A percentile compares a stretch with the other conserved stretches of the same genome.
These are phyloP conservation scores for Pterois miles DNA, from an alignment of 2,797 vertebrate species.

Conservation along the genomic window DNA sequence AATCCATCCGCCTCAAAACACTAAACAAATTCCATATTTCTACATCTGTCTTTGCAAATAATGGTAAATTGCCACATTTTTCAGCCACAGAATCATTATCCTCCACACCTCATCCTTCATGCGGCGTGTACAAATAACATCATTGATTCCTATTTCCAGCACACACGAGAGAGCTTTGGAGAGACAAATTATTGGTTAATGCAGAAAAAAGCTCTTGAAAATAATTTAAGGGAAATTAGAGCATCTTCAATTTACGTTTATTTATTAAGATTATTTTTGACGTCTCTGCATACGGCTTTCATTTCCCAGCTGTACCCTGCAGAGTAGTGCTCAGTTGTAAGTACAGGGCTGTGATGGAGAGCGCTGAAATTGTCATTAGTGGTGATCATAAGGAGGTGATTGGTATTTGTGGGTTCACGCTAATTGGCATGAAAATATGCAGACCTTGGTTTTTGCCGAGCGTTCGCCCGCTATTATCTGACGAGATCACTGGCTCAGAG, in stretches of 20 bases:
- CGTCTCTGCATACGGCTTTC: constrained; percentile 35
- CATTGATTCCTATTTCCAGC: constrained; percentile 44
- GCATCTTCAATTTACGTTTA: constrained; percentile 52
- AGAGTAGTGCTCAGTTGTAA: constrained; percentile 10
- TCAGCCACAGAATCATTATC: constrained; percentile 20
- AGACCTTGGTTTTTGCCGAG: constrained; percentile 29
- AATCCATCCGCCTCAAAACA: constrained; percentile 14
- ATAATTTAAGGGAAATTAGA: constrained; percentile 62
- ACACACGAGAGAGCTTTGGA: constrained; percentile 47
- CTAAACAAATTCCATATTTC: constrained; percentile 20
- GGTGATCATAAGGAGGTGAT: constrained; percentile 52
- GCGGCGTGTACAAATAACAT: constrained; percentile 41
- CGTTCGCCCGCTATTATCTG: constrained; percentile 57
- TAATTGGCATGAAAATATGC: constrained; percentile 61
- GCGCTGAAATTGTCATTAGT: constrained; percentile 38
- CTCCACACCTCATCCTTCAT: constrained; percentile 2
- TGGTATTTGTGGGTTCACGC: constrained; percentile 48
- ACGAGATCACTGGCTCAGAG: constrained; percentile 30
- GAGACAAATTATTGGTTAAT: constrained; percentile 57
- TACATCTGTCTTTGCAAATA: background rate
- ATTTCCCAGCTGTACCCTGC: constrained; percentile 22
- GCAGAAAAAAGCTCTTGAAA: constrained; percentile 58
- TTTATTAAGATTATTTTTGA: constrained; percentile 35
- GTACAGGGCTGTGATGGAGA: constrained; percentile 16
- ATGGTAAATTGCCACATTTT: constrained; percentile 13